Evolutionary conservation across 2,888 invertebrate genomes (phyloP).

Genomic region (Parnassius apollo): DNA sequence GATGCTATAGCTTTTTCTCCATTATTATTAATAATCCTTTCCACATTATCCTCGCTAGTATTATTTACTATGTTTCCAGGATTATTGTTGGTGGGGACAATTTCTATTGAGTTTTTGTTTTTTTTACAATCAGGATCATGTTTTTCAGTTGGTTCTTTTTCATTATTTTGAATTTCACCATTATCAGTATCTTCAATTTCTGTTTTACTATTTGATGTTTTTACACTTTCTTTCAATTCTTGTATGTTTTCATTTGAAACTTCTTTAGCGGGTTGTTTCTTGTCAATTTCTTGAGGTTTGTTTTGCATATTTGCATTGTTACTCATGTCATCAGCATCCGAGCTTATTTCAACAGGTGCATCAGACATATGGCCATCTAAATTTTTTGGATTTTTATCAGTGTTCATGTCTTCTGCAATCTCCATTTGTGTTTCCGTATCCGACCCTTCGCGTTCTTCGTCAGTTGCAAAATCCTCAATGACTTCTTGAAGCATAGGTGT

Average conservation of each 20-base stretch:
- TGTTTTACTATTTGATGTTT: conserved; percentile 1
- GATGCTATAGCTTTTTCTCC: conserved; percentile 20
- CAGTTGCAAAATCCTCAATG: conserved; percentile 59
- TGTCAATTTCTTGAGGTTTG: neutral
- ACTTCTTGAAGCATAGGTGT: conserved; percentile 60
- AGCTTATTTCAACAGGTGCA: conserved; percentile 28
- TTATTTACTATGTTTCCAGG: conserved; percentile 20
- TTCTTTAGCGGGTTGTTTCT: conserved; percentile 8
- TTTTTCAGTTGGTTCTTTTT: conserved; percentile 13
- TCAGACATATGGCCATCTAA: conserved; percentile 24
- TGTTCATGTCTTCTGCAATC: conserved; percentile 44
- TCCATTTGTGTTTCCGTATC: conserved; percentile 46
- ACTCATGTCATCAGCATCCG: conserved; percentile 29
- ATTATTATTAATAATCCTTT: conserved; percentile 19
- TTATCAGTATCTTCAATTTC: neutral
- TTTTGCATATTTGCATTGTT: conserved; percentile 1
- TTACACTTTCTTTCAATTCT: neutral
- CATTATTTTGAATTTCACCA: conserved; percentile 29
- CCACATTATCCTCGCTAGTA: conserved; percentile 23
- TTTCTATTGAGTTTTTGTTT: conserved; percentile 27
- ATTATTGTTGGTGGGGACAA: conserved; percentile 28
- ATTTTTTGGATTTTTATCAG: conserved; percentile 29
- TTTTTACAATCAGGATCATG: conserved; percentile 10
- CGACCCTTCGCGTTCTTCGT: conserved; percentile 47
- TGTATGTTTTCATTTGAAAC: conserved; percentile 3